phyloP scores from a whole-genome alignment of 1,140 invertebrate species.

The Trichomalopsis sarcophagae region DNA sequence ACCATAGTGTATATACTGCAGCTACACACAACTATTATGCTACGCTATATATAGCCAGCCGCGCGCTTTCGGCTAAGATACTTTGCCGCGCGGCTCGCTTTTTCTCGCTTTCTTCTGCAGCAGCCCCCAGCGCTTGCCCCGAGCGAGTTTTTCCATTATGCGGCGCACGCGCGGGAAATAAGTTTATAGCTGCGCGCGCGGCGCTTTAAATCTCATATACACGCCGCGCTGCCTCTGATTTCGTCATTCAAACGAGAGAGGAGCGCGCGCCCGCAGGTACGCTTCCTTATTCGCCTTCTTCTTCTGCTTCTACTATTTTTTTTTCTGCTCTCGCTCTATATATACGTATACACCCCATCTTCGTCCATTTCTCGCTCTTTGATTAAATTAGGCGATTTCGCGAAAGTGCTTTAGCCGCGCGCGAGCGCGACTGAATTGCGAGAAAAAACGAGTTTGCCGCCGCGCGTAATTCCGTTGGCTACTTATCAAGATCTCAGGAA shows the following conservation, averaged over 20 bases:
- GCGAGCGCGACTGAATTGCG: not conserved
- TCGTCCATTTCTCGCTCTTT: not conserved
- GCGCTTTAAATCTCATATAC: not conserved
- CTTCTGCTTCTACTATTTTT: not conserved
- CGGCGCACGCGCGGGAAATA: not conserved
- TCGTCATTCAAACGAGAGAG: not conserved
- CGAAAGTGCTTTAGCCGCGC: not conserved
- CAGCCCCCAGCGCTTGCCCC: not conserved
- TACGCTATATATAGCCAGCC: too few species aligned
- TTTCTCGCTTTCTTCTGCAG: not conserved
- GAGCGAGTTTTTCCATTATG: slow-evolving; percentile 21
- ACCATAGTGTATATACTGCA: too few species aligned
- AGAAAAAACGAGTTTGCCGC: not conserved
- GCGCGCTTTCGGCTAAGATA: not conserved
- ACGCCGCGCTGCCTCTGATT: not conserved
- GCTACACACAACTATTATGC: too few species aligned
- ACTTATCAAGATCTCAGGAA: too few species aligned
- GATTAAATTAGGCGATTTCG: not conserved
- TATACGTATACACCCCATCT: not conserved
- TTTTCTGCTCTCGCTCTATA: not conserved
- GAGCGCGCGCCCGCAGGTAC: not conserved
- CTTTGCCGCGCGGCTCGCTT: too few species aligned
- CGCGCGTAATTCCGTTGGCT: too few species aligned
- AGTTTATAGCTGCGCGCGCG: not conserved
- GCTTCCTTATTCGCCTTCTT: not conserved